phyloP scores from a whole-genome alignment of 2,113 vertebrate species.

The Felis catus region F.catus_Fca126_mat1.0 CM031415.1:177786501-177787000 shows the following conservation, averaged over 20 bases:
- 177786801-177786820: neutral
- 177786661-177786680: neutral
- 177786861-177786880: neutral
- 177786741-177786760: neutral
- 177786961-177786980: accelerated
- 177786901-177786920: neutral
- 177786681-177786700: neutral
- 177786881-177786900: neutral
- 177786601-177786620: neutral
- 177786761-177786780: neutral
- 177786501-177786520: neutral
- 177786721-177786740: neutral
- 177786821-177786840: neutral
- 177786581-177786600: neutral
- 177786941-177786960: neutral
- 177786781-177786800: neutral
- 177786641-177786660: neutral
- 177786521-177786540: neutral
- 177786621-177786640: neutral
- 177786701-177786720: neutral
- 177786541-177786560: neutral
- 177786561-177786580: neutral
- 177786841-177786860: neutral
- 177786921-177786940: neutral
- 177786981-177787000: neutral